Evolutionary conservation across 2,888 invertebrate species (phyloP), one percentile per base, ranked within the genome.

Genomic region (Adelphocoris suturalis): DNA sequence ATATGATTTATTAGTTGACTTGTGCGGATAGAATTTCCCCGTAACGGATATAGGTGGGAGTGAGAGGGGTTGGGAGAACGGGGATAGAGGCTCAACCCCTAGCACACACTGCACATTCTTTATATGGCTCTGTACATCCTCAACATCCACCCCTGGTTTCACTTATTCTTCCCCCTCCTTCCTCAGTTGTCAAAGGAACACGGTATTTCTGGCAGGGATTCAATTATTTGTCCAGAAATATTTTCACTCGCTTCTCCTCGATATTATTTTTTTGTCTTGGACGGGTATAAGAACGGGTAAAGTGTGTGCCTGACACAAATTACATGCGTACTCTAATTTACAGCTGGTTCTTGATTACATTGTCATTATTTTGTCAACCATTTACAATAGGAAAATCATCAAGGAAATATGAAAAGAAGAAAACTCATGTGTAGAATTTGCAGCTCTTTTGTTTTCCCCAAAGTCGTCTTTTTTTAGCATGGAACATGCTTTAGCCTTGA

Each of bases 11-110:
- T 88, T 88, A 80, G 78, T 28, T 14, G 75, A 75, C 48, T 61
- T 78, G 61, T 88, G 88, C 76, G 76, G 88, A 88, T 88, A 78
- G 88, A 88, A 88, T 88, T 78, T n/a, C 37, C 88, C 86, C 75
- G n/a, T 37, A 52, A 61, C 85, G 55, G 37, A 57, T 85, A 37
- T 85, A 37, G 57, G 55, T 68, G 23, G 68, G 11, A 23, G 68
- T 0, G 68, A 12, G 27, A 68, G 68, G 23, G 19, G 78, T 7
- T n/a, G 78, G 37, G 0, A 76, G 76, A 27, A 37, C 7, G 37
- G 76, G 37, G 37, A 37, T 37, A 37, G 78, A 46, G 14, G 78
- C 78, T 14, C 37, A 61, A 13, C 57, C 68, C 68, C 68, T 23
- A 68, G 11, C 68, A 19, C 68, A 68, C 68, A 14, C 78, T 78